A percentile compares a stretch with the other conserved stretches of the same genome.
phyloP scores from a whole-genome alignment of 92 coral and sea anemone genomes.

The Chrysogorgia sp. region DNA sequence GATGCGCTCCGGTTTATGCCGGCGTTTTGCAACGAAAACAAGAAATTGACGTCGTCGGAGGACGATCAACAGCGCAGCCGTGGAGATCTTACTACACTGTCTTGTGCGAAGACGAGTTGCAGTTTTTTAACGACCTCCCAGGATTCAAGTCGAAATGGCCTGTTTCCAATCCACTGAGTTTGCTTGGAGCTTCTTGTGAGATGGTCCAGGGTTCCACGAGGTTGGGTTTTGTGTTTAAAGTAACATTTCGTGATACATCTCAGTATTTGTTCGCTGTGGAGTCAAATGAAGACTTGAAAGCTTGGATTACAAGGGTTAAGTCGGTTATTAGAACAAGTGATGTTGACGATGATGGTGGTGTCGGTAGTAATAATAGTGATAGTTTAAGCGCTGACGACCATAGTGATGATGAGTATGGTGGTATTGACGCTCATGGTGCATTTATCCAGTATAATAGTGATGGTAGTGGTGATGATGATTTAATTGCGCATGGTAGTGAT shows the following conservation, averaged over 20 bases:
- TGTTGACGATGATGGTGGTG: slow-evolving; percentile 21
- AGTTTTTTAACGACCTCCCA: slow-evolving; percentile 48
- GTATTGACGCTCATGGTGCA: slow-evolving; percentile 5
- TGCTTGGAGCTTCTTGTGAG: slow-evolving; percentile 69
- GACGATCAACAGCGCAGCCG: slow-evolving; percentile 64
- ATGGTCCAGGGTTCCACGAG: slow-evolving; percentile 60
- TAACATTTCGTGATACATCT: slow-evolving; percentile 72
- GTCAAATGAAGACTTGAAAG: slow-evolving; percentile 61
- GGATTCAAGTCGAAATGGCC: slow-evolving; percentile 76
- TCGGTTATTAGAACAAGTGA: slow-evolving; percentile 26
- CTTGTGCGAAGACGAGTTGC: slow-evolving; percentile 58
- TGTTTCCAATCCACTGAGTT: slow-evolving; percentile 63
- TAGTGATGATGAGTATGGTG: not conserved
- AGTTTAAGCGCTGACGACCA: not conserved
- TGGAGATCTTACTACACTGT: slow-evolving; percentile 88
- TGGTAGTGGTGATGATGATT: slow-evolving; percentile 3
- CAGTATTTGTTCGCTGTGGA: slow-evolving; percentile 75
- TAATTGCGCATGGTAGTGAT: not conserved
- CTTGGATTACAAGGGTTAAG: slow-evolving; percentile 67
- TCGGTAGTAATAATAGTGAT: slow-evolving; percentile 16
- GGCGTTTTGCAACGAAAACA: slow-evolving; percentile 88
- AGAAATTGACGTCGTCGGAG: slow-evolving; percentile 74
- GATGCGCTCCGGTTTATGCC: slow-evolving; percentile 44
- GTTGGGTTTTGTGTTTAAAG: slow-evolving; percentile 67
- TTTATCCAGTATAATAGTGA: not conserved